Conservation (phyloP, 2,797 vertebrate species). For the Limnodromus scolopaceus region DNA sequence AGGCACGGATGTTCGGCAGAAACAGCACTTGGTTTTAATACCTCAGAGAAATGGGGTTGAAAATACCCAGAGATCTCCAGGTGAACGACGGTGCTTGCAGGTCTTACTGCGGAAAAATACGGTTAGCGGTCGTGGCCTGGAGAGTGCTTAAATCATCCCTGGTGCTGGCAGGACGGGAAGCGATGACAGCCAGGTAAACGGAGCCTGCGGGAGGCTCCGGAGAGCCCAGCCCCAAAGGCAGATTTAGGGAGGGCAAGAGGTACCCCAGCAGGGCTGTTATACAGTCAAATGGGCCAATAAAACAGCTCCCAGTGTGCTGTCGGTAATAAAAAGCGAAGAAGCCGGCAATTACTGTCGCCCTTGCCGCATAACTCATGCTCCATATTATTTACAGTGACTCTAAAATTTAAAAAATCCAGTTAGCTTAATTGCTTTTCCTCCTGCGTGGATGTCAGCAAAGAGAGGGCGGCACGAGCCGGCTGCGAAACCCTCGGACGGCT, state of each 20-base stretch:
- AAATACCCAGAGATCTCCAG: neutral
- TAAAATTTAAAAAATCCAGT: slow-evolving; percentile 26
- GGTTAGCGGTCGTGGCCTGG: neutral
- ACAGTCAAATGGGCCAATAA: slow-evolving; percentile 29
- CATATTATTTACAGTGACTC: slow-evolving; percentile 61
- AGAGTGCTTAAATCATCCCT: neutral
- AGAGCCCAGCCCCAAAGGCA: neutral
- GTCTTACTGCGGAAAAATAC: neutral
- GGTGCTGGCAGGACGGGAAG: neutral
- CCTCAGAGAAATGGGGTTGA: fast-evolving
- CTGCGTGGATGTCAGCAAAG: neutral
- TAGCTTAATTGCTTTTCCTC: slow-evolving; percentile 7
- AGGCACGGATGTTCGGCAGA: fast-evolving
- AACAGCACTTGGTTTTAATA: neutral
- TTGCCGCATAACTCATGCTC: neutral
- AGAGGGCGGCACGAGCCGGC: neutral
- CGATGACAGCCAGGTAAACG: neutral
- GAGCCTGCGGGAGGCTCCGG: neutral
- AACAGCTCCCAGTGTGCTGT: slow-evolving; percentile 44
- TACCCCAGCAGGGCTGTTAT: slow-evolving; percentile 3
- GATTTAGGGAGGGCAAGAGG: neutral
- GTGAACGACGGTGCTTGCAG: neutral
- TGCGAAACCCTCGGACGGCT: fast-evolving
- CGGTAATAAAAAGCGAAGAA: slow-evolving; percentile 59
- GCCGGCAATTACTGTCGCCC: slow-evolving; percentile 34